Evolutionary conservation across 2,113 vertebrate species (phyloP).

Genomic region (Albula goreensis): DNA sequence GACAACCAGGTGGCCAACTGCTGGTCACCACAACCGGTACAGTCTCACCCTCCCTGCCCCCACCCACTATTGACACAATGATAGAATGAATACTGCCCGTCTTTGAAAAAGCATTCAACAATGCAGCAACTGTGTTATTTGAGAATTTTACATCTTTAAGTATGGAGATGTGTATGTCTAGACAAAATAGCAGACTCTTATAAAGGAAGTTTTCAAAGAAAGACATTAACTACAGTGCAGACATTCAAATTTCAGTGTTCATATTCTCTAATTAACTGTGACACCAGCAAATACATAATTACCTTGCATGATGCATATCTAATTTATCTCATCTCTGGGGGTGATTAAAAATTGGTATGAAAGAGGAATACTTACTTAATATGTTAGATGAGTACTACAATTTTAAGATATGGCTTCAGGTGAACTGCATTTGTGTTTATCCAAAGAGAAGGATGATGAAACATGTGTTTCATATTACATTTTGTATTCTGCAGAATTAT

Average conservation of each 20-base stretch:
- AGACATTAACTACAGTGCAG: not conserved
- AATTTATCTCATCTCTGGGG: too few relatives aligned
- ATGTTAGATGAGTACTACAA: too few relatives aligned
- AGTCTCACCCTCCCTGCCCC: constrained; percentile 35
- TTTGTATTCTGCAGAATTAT: too few relatives aligned
- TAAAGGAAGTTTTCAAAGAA: not conserved
- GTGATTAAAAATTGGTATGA: too few relatives aligned
- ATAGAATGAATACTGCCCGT: not conserved
- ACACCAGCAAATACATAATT: not conserved
- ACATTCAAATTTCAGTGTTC: not conserved
- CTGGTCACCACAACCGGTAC: constrained; percentile 47
- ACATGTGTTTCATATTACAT: too few relatives aligned
- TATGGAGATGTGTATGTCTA: not conserved
- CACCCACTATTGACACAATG: constrained; percentile 39
- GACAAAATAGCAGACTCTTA: not conserved
- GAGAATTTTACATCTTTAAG: too few relatives aligned
- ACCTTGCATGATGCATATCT: not conserved
- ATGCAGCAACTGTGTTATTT: not conserved
- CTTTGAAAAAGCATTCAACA: not conserved
- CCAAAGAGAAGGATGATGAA: too few relatives aligned
- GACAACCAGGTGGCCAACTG: constrained; percentile 41
- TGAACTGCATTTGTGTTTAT: too few relatives aligned
- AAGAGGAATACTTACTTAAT: too few relatives aligned
- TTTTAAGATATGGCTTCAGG: too few relatives aligned
- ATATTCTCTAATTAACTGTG: not conserved